A percentile compares a stretch with the other conserved stretches of the same genome.
These are phyloP conservation scores for Mobula birostris DNA, from an alignment of 2,113 vertebrate species.

Conservation along the genomic window DNA sequence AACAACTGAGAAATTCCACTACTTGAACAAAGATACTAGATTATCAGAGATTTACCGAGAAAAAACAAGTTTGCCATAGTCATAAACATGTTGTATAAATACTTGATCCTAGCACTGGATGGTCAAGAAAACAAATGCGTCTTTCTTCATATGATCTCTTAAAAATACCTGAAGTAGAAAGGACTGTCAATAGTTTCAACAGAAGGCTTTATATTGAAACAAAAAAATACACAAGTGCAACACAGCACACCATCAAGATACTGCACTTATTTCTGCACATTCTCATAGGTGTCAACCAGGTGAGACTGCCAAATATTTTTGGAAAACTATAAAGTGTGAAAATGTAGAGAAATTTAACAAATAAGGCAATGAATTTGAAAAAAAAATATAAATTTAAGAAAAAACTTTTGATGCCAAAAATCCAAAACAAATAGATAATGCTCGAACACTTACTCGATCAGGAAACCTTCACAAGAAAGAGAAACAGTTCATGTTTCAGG, in stretches of 20 bases:
- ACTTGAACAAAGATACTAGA: no score
- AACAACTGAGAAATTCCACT: neutral
- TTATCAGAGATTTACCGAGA: neutral
- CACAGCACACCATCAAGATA: neutral
- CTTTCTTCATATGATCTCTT: neutral
- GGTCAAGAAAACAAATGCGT: neutral
- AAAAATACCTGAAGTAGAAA: neutral
- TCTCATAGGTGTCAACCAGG: neutral
- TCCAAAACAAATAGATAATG: no score
- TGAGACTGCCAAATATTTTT: neutral
- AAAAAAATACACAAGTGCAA: neutral
- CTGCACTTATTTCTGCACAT: neutral
- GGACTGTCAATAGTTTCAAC: neutral
- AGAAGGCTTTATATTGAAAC: neutral
- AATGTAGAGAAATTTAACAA: neutral
- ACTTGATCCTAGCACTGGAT: neutral
- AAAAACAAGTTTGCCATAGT: no score
- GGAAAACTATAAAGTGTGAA: slow-evolving; percentile 1
- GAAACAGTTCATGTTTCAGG: no score
- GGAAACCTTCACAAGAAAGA: no score
- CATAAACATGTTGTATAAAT: no score
- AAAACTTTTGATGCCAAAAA: no score
- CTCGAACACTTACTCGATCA: no score
- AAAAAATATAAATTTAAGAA: neutral
- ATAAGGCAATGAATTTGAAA: neutral